These are phyloP conservation scores for Erythrocercus mccallii DNA, from an alignment of 2,113 vertebrate species.

Conservation along the genomic window DNA sequence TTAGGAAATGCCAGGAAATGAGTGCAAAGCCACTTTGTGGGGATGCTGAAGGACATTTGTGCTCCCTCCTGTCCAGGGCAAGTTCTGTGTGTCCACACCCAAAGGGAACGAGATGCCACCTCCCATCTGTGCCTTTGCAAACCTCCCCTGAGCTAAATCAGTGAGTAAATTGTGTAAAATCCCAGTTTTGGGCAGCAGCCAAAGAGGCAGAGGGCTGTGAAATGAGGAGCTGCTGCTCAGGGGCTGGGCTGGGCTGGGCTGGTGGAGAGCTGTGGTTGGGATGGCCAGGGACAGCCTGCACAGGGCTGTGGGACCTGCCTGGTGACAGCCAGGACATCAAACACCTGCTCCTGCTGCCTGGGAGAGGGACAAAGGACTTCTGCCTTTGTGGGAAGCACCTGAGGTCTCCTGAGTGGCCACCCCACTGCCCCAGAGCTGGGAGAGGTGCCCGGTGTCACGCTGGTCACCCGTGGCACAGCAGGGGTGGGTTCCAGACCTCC, in stretches of 20 bases:
- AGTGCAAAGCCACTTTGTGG: not conserved
- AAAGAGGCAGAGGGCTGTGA: not conserved
- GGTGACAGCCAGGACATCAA: not conserved
- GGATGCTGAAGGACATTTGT: not conserved
- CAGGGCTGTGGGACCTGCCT: not conserved
- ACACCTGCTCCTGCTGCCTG: not conserved
- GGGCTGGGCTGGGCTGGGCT: fast-evolving
- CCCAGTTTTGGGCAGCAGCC: not conserved
- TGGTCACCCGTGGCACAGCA: not conserved
- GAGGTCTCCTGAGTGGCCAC: not conserved
- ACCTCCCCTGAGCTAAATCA: not conserved
- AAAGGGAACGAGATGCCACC: not conserved
- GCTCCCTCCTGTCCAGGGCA: not conserved
- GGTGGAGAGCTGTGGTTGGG: fast-evolving
- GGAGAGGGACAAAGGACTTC: not conserved
- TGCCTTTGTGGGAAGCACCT: not conserved
- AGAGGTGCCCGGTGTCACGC: not conserved
- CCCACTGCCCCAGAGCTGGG: not conserved
- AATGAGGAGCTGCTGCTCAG: not conserved
- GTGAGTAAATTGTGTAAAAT: not conserved
- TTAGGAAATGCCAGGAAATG: not conserved
- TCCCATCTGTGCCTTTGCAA: not conserved
- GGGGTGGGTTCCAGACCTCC: not conserved
- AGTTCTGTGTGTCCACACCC: not conserved
- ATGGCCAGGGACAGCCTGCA: not conserved